Base-by-base conservation (phyloP, 2,888 invertebrate genomes). In the Rhodophaea formosa region DNA sequence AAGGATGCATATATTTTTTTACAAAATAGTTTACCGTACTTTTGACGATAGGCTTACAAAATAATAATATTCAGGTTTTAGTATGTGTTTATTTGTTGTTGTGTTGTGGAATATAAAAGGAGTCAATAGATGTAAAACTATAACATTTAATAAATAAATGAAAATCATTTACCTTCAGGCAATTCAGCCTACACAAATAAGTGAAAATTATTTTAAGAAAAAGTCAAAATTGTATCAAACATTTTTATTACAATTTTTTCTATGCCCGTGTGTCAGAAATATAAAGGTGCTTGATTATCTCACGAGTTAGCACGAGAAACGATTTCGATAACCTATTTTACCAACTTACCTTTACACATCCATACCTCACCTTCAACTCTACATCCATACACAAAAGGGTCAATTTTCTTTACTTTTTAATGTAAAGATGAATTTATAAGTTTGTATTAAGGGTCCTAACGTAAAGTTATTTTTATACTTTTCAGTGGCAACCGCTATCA, bases 281-380 rank as follows among this genome's bases (percentile, higher is more conserved):
- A 52, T 59, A 63, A 67, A 67, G 69, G 67, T 70, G 67, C 63
- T 66, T 64, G 65, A 69, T 70, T 69, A 71, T 72, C 68, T 65
- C 59, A 62, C 59, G 54, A 67, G 64, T 65, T 65, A 62, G 60
- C 61, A 62, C 61, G 58, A 65, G 65, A 59, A 62, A 60, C 61
- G 58, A 44, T 62, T 58, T 58, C 53, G 65, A 65, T 65, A 62
- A 58, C 59, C 45, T 46, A 55, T 55, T 45, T 16, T 0, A 30
- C 54, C 54, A 45, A 45, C 35, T 55, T 55, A 45, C 7, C 14
- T 3, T 8, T 14, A 15, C 54, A 45, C 56, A 32, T 30, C 45
- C 7, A 29, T 39, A 3, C 7, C 1, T 23, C 29, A 8, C 2
- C n/a, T 5, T n/a, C 8, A 10, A 35, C 44, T 16, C 15, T 46